A percentile compares a stretch with the other conserved stretches of the same genome.
Conservation (phyloP, 2,888 invertebrate genomes). For the Ichneumon xanthorius region DNA sequence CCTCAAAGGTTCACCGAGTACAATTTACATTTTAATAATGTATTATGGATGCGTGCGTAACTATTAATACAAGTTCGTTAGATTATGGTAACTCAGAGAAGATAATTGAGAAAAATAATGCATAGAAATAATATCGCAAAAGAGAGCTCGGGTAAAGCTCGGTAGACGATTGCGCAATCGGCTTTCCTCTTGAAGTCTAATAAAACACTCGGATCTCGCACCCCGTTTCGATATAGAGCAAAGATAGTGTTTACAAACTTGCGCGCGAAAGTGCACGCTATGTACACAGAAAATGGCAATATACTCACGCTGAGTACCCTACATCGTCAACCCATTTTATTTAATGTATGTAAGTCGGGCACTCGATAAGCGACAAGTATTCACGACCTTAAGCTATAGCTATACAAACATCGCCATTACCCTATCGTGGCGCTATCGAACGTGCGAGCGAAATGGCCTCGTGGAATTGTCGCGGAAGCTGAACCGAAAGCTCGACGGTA, state of each 20-base stretch:
- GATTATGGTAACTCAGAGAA: neutral
- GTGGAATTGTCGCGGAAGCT: conserved; percentile 15
- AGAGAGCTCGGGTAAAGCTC: neutral
- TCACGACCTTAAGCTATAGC: neutral
- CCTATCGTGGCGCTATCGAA: conserved; percentile 22
- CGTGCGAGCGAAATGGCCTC: conserved; percentile 5
- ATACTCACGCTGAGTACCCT: conserved; percentile 7
- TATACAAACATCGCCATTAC: conserved; percentile 24
- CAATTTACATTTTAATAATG: neutral
- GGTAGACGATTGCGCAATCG: conserved; percentile 27
- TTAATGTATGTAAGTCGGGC: conserved; percentile 60
- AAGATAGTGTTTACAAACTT: conserved; percentile 44
- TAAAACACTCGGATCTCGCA: conserved; percentile 33
- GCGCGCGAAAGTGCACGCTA: neutral
- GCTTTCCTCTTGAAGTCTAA: conserved; percentile 27
- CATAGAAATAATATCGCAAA: neutral
- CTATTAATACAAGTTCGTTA: neutral
- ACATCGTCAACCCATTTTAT: conserved; percentile 22
- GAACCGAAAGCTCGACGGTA: neutral
- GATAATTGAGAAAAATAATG: neutral
- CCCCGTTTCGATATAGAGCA: conserved; percentile 37
- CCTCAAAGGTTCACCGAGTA: neutral
- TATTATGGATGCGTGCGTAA: neutral
- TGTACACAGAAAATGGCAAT: conserved; percentile 32
- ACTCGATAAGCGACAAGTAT: conserved; percentile 53